Percentiles rank a stretch among this genome's conserved stretches.
phyloP scores from a whole-genome alignment of 1,140 invertebrate genomes.

The Cyclargus thomasi region DNA sequence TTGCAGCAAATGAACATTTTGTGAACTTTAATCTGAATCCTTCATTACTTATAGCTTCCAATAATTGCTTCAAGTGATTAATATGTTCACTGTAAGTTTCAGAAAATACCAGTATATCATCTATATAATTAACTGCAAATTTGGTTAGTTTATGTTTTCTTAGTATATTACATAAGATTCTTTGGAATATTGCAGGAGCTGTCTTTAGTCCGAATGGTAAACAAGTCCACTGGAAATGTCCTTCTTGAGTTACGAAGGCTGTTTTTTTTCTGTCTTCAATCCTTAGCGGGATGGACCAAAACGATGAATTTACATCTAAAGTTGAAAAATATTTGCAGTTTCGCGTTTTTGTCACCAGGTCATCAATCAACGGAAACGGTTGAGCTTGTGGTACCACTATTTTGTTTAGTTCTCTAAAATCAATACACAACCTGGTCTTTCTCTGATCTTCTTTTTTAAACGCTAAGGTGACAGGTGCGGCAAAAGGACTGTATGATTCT shows the following conservation, averaged over 20 bases:
- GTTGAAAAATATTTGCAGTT: slow-evolving; percentile 42
- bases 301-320: too few relatives aligned
- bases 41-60: slow-evolving; percentile 21
- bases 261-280: too few relatives aligned
- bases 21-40: slow-evolving; percentile 43
- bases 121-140: too few relatives aligned
- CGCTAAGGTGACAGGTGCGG: slow-evolving; percentile 18
- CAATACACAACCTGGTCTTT: slow-evolving; percentile 24
- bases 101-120: slow-evolving; percentile 25
- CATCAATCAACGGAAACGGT: slow-evolving; percentile 39
- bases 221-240: too few relatives aligned
- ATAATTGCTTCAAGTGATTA: too few relatives aligned
- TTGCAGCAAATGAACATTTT: slow-evolving; percentile 45
- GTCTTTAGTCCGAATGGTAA: too few relatives aligned
- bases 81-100: too few relatives aligned
- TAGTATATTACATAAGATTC: too few relatives aligned
- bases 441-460: slow-evolving; percentile 34
- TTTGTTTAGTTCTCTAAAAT: slow-evolving; percentile 56
- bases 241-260: too few relatives aligned
- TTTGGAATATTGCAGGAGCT: too few relatives aligned
- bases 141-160: too few relatives aligned
- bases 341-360: slow-evolving; percentile 34
- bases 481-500: slow-evolving; percentile 53
- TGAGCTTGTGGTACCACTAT: slow-evolving; percentile 50
- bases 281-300: too few relatives aligned